phyloP scores from a whole-genome alignment of 2,888 invertebrate genomes.

The Thereva unica region DNA sequence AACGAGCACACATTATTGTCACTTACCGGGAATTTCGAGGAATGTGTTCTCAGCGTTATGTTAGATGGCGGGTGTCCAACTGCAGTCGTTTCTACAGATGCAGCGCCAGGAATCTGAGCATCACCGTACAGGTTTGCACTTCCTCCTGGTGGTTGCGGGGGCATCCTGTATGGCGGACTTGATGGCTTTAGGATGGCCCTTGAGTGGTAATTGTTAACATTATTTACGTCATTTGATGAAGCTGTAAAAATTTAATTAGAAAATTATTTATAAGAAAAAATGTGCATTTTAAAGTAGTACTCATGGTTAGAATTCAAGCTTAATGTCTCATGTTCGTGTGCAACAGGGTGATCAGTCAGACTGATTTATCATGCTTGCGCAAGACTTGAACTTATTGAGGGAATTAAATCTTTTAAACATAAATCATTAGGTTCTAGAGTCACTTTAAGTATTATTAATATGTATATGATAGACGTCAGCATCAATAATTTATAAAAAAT shows the following conservation, averaged over 20 bases:
- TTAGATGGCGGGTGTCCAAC: constrained; percentile 49
- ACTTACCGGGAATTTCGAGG: constrained; percentile 79
- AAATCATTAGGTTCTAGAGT: no score
- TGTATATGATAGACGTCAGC: no score
- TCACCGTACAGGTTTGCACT: constrained; percentile 61
- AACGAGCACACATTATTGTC: neutral
- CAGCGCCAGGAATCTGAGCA: constrained; percentile 54
- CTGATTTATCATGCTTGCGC: no score
- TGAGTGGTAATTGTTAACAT: neutral
- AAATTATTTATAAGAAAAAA: constrained; percentile 40
- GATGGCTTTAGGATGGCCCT: constrained; percentile 52
- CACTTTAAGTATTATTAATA: no score
- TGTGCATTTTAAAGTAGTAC: no score
- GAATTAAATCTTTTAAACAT: no score
- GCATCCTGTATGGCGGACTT: constrained; percentile 71
- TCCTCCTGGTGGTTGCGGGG: constrained; percentile 67
- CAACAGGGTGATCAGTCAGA: no score
- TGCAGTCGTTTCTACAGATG: constrained; percentile 46
- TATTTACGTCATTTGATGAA: constrained; percentile 58
- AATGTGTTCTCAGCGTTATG: constrained; percentile 69
- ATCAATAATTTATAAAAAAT: no score
- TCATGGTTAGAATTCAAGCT: no score
- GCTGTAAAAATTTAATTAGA: constrained; percentile 53
- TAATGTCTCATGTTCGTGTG: no score
- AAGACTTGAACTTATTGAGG: no score